Evolutionary conservation across 2,888 invertebrate genomes (phyloP), one percentile per base, ranked within the genome.

Genomic region (Odontocolon sp.): DNA sequence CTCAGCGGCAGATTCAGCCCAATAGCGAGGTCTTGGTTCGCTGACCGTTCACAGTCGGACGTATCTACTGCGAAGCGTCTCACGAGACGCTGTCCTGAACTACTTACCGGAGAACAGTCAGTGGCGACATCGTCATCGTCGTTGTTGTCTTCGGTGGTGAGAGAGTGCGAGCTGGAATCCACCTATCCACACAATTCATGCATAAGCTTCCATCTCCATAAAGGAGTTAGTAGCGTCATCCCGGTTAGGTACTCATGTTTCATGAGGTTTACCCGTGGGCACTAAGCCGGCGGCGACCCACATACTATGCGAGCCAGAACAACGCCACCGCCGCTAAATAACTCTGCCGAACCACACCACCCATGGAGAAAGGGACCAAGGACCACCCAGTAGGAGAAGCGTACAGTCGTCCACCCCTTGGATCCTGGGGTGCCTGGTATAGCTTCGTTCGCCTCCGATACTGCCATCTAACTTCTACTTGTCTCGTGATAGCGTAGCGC

Each of bases 151-250:
- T 26, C 45, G 31, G 14, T 16, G n/a, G 11, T n/a, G n/a, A 14
- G 61, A 52, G 14, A 31, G 47, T 28, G 45, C 36, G 72, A 42
- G 42, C 11, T 54, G 67, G 61, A 71, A 56, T 67, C 67, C 69
- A 68, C 75, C 80, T 80, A 80, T 84, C 81, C 82, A 79, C 83
- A 81, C 87, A 83, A 87, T 86, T 87, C 87, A 85, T 86, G 88
- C 84, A 87, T 87, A 87, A 87, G 85, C 87, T 87, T 87, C 84
- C 86, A 87, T 88, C 86, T 87, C 83, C 86, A 87, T 87, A 88
- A 87, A 87, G 86, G 85, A 85, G 86, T 82, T 84, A 85, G 86
- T 82, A 80, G 84, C 85, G 84, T 87, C 87, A 85, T 87, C 84
- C 81, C 78, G 68, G 80, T 69, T 78, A 79, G 84, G 83, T 87